phyloP scores from a whole-genome alignment of 2,888 invertebrate species.

The Cheiracanthium punctorium region DNA sequence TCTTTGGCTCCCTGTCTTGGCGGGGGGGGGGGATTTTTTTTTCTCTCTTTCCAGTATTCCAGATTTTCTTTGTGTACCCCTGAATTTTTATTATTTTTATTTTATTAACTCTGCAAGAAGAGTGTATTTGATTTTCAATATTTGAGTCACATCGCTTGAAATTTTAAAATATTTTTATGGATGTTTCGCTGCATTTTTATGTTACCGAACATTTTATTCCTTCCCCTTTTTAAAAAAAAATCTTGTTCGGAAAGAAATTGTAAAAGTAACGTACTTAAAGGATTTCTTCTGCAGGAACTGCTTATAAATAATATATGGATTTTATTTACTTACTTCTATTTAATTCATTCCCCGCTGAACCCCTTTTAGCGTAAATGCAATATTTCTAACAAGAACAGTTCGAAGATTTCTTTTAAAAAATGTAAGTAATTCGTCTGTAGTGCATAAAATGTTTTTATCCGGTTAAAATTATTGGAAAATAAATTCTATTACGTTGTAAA shows the following conservation, averaged over 20 bases:
- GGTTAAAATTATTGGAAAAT: too few relatives aligned
- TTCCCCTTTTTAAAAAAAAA: not conserved
- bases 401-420: too few relatives aligned
- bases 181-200: not conserved
- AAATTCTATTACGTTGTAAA: too few relatives aligned
- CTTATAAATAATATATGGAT: too few relatives aligned
- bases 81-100: not conserved
- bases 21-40: not conserved
- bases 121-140: constrained; percentile 4
- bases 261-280: not conserved
- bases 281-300: not conserved
- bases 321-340: too few relatives aligned
- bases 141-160: not conserved
- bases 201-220: not conserved
- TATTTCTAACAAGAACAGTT: too few relatives aligned
- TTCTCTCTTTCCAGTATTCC: not conserved
- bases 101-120: not conserved
- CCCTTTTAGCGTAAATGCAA: too few relatives aligned
- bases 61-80: not conserved
- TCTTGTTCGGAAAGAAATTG: not conserved
- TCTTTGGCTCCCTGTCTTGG: not conserved
- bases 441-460: too few relatives aligned
- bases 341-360: too few relatives aligned
- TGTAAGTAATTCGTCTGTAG: too few relatives aligned
- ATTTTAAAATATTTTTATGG: not conserved